Evolutionary conservation across 2,113 vertebrate genomes (phyloP).

Genomic region (Anguilla japonica): DNA sequence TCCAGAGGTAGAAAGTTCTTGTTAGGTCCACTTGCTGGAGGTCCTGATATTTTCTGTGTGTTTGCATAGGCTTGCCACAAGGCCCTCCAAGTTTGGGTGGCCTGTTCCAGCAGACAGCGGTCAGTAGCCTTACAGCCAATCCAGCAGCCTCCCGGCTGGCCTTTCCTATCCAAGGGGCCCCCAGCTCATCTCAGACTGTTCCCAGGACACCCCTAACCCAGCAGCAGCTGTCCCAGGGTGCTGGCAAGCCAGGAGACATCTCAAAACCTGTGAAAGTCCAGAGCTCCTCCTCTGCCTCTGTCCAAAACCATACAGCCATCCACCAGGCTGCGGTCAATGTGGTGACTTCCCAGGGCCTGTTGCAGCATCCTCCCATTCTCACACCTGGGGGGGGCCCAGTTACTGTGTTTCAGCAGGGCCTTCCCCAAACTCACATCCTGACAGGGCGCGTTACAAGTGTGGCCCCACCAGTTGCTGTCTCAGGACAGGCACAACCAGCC

Average conservation of each 20-base stretch:
- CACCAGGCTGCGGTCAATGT: slow-evolving; percentile 65
- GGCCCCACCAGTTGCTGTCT: slow-evolving; percentile 78
- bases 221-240: slow-evolving; percentile 69
- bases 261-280: slow-evolving; percentile 79
- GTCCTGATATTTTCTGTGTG: background rate
- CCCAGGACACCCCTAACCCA: slow-evolving; percentile 73
- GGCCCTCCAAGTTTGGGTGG: slow-evolving; percentile 76
- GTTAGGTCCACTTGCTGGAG: background rate
- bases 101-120: slow-evolving; percentile 78
- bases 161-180: slow-evolving; percentile 81
- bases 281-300: slow-evolving; percentile 70
- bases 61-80: slow-evolving; percentile 71
- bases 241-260: slow-evolving; percentile 82
- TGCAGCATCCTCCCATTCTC: slow-evolving; percentile 84
- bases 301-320: slow-evolving; percentile 81
- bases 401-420: slow-evolving; percentile 90
- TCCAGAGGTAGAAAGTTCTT: background rate
- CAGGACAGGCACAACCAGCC: slow-evolving; percentile 77
- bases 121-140: slow-evolving; percentile 74
- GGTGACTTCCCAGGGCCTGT: slow-evolving; percentile 76
- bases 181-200: slow-evolving; percentile 77
- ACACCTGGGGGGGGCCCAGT: slow-evolving; percentile 82
- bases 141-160: slow-evolving; percentile 80
- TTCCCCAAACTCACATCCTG: slow-evolving; percentile 89
- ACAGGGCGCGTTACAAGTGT: slow-evolving; percentile 86